These are phyloP conservation scores for Tragelaphus scriptus DNA, from an alignment of 2,113 vertebrate species.

Conservation along the genomic window DNA sequence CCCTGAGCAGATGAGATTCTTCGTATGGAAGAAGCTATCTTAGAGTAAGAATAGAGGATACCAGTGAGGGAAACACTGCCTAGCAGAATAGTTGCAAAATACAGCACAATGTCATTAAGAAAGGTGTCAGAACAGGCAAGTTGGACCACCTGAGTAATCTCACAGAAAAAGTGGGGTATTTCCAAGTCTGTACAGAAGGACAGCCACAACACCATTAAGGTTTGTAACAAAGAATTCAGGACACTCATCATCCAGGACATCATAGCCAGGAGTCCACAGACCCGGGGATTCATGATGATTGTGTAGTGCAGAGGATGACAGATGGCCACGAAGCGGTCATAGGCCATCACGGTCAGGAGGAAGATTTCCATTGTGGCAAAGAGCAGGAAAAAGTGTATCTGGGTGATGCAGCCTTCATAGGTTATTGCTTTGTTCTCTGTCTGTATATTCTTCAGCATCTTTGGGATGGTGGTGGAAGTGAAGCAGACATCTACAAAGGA, in stretches of 20 bases:
- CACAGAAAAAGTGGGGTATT: background rate
- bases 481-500: background rate
- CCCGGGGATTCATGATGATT: background rate
- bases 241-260: background rate
- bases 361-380: background rate
- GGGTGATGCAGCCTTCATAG: background rate
- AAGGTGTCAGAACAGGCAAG: background rate
- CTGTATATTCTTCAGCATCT: background rate
- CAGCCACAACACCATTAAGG: background rate
- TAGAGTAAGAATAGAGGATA: background rate
- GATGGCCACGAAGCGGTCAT: background rate
- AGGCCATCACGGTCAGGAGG: background rate
- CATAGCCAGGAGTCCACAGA: background rate
- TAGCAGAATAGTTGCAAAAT: background rate
- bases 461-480: background rate
- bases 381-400: background rate
- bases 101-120: background rate
- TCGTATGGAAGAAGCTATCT: background rate
- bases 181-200: background rate
- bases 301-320: background rate
- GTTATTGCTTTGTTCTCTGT: background rate
- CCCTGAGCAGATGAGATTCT: background rate
- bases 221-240: background rate
- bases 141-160: background rate
- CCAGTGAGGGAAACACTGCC: background rate